Evolutionary conservation across 2,113 vertebrate genomes (phyloP), one percentile per base, ranked within the genome.

Genomic region (Monopterus albus): DNA sequence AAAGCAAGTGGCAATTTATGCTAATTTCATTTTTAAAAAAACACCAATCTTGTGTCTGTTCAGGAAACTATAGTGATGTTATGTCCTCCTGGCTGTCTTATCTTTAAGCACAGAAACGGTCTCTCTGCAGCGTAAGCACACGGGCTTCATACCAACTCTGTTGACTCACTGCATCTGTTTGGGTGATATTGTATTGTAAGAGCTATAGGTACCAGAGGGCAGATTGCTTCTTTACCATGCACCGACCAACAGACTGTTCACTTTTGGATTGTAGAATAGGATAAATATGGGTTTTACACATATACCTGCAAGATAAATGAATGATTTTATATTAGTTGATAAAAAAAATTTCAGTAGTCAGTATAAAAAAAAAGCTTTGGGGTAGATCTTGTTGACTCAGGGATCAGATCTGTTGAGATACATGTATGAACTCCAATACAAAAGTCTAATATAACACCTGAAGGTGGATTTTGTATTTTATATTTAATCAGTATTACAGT

Each of bases 181-280:
- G 43, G 36, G 26, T 12, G 36, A 68, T 50, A 26, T 68, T 72
- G 26, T 56, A 33, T 23, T 2, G 18, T 55, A 59, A 60, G 39
- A 60, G 59, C 68, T 59, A 35, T 71, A 17, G 39, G n/a, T 31
- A 40, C 25, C 29, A 64, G 58, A 21, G 57, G 43, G 53, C 36
- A 23, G 21, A 50, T 57, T 64, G 29, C 15, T 36, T 56, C 35
- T 6, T 39, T 72, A 51, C 55, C 46, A 20, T 62, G 38, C 35
- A 23, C n/a, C 17, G 46, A 36, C 39, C 42, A 69, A 29, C 2
- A 31, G 33, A 50, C n/a, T n/a, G 38, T 63, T 29, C 13, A 28
- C 33, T 45, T 78, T 47, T 45, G 33, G 29, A 40, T 29, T 58
- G 8, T 31, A 68, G 55, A 80, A 43, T 4, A n/a, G n/a, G n/a